Evolutionary conservation across 2,797 vertebrate genomes (phyloP).

Genomic region (Coluber constrictor): DNA sequence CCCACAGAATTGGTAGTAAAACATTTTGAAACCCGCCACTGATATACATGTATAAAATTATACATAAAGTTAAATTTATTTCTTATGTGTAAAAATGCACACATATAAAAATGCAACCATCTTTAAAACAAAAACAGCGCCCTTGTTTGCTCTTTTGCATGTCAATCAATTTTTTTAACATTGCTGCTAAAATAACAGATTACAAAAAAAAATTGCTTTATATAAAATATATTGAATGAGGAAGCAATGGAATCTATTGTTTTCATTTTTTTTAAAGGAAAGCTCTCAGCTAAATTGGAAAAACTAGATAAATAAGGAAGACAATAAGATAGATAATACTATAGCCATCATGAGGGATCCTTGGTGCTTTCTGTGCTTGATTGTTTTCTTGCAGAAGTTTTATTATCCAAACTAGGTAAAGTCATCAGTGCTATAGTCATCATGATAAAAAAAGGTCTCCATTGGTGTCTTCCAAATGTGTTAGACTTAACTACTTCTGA

Average conservation of each 20-base stretch:
- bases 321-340: no score
- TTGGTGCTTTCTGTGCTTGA: no score
- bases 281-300: no score
- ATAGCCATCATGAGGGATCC: no score
- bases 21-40: no score
- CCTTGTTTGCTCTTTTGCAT: not conserved
- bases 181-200: not conserved
- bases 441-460: not conserved
- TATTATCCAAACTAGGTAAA: no score
- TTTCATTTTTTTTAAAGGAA: no score
- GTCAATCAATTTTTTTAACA: not conserved
- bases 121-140: not conserved
- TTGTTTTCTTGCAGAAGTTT: no score
- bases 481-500: not conserved
- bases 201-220: not conserved
- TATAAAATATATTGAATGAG: not conserved
- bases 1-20: no score
- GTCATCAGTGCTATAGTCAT: no score
- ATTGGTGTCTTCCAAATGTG: not conserved
- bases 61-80: not conserved
- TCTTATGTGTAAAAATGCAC: not conserved
- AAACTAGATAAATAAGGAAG: no score
- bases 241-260: not conserved
- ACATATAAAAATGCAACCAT: not conserved
- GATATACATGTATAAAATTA: not conserved